Evolutionary conservation across 2,113 vertebrate genomes (phyloP).

Genomic region (Candoia aspera): DNA sequence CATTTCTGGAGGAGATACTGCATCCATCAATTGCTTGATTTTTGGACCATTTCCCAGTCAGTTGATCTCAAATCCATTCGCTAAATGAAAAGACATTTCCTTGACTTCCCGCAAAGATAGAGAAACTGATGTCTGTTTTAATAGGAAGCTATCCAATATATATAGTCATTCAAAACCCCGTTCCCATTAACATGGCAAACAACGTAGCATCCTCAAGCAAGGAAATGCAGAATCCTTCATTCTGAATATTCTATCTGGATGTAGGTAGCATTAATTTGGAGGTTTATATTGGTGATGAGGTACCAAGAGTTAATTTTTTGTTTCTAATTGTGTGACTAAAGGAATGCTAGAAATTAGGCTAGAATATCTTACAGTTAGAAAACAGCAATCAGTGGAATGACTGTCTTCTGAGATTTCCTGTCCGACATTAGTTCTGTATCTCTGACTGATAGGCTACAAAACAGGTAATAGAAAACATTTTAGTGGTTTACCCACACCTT

Average conservation of each 20-base stretch:
- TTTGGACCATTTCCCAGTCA: constrained; percentile 20
- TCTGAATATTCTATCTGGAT: background rate
- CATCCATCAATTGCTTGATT: constrained; percentile 22
- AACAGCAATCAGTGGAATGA: background rate
- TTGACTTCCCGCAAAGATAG: background rate
- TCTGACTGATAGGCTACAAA: background rate
- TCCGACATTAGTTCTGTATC: background rate
- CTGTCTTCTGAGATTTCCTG: background rate
- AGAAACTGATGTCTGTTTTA: constrained; percentile 2
- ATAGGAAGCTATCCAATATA: background rate
- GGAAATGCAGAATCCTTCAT: background rate
- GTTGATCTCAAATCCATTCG: background rate
- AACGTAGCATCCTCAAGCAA: background rate
- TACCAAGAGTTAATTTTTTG: background rate
- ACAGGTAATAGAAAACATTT: background rate
- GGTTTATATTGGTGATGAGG: background rate
- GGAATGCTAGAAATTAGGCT: background rate
- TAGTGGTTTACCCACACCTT: background rate
- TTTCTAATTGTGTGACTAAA: too few species aligned
- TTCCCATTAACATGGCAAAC: background rate
- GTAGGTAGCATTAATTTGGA: background rate
- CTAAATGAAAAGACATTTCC: background rate
- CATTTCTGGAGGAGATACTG: background rate
- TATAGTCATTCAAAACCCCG: background rate
- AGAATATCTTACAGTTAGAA: background rate